Percentiles rank a stretch among this genome's conserved stretches.
phyloP scores from a whole-genome alignment of 2,113 vertebrate genomes.

The Planiliza haematocheilus region DNA sequence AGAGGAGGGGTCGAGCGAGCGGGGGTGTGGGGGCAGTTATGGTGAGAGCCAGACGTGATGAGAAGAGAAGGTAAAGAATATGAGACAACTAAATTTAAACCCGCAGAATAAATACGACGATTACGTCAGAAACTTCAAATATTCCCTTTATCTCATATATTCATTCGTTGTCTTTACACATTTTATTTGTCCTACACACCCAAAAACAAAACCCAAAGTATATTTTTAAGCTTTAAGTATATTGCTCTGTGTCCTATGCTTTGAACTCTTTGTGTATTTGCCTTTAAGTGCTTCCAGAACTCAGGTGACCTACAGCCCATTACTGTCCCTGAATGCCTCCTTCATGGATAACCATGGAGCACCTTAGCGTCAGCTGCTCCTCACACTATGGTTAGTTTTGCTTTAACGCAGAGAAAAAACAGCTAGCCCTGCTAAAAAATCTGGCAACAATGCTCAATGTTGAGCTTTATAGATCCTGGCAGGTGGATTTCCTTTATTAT shows the following conservation, averaged over 20 bases:
- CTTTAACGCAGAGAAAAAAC: too few species aligned
- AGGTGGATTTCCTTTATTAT: background rate
- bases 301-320: background rate
- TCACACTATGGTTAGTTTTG: too few species aligned
- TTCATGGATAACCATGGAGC: background rate
- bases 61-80: conserved; percentile 18
- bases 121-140: too few species aligned
- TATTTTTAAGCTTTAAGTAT: background rate
- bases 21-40: background rate
- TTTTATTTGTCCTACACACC: too few species aligned
- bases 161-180: too few species aligned
- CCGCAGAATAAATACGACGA: too few species aligned
- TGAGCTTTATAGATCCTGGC: background rate
- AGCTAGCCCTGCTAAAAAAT: too few species aligned
- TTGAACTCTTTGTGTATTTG: background rate
- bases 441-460: background rate
- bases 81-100: background rate
- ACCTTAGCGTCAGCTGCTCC: background rate
- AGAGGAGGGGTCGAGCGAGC: background rate
- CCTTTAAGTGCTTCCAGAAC: background rate
- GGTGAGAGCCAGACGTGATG: conserved; percentile 36
- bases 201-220: too few species aligned
- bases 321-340: background rate
- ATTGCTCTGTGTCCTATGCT: background rate
- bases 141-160: too few species aligned